Percentiles rank a stretch among this genome's conserved stretches.
Evolutionary conservation across 2,113 vertebrate genomes (phyloP).

Genomic region (Toxotes chatareus): DNA sequence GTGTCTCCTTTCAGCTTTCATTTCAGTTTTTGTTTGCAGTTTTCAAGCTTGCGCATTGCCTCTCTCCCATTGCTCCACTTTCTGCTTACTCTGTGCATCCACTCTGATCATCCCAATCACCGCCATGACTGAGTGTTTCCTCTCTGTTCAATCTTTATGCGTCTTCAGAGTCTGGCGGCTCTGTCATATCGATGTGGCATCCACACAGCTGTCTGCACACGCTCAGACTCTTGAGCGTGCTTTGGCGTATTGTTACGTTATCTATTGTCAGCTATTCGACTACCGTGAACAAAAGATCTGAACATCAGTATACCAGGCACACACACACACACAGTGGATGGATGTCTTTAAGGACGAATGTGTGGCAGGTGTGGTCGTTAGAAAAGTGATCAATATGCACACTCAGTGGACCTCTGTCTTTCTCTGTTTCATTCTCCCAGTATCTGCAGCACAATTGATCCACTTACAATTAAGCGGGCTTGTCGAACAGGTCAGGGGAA

Average conservation of each 20-base stretch:
- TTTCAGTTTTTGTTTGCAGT: conserved; percentile 2
- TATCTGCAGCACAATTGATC: conserved; percentile 78
- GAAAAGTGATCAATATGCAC: conserved; percentile 61
- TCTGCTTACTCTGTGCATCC: conserved; percentile 16
- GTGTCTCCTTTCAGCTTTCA: conserved; percentile 35
- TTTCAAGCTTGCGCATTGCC: not conserved
- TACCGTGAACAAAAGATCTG: not conserved
- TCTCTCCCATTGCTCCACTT: conserved; percentile 12
- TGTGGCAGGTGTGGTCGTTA: conserved; percentile 66
- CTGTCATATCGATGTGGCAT: not conserved
- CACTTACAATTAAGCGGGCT: conserved; percentile 73
- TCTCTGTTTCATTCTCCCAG: conserved; percentile 60
- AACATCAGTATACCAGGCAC: conserved; percentile 20
- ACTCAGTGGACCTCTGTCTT: conserved; percentile 59
- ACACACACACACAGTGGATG: conserved; percentile 14
- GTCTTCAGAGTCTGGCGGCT: conserved; percentile 6
- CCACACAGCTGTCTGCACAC: conserved; percentile 30
- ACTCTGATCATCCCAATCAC: not conserved
- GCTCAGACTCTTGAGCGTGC: conserved; percentile 4
- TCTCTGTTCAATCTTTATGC: conserved; percentile 9
- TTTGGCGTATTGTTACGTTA: conserved; percentile 23
- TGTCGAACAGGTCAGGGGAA: conserved; percentile 78
- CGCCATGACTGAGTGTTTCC: conserved; percentile 14
- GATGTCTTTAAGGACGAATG: conserved; percentile 40
- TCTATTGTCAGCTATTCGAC: conserved; percentile 39